These are phyloP conservation scores for Axis porcinus DNA, from an alignment of 2,113 vertebrate species.

Conservation along the genomic window DNA sequence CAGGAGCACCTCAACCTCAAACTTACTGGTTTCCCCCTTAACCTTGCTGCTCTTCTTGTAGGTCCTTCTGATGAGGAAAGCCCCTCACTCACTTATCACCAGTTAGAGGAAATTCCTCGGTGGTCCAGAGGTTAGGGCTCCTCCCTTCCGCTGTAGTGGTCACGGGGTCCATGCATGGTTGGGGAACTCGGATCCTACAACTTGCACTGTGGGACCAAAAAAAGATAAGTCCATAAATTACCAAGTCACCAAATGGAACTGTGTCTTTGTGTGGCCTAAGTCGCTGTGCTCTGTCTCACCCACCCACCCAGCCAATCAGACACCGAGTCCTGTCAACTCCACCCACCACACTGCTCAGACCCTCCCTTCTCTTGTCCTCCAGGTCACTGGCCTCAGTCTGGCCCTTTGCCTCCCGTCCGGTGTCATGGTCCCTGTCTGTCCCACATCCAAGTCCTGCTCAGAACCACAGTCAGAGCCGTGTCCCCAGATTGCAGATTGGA, in stretches of 20 bases:
- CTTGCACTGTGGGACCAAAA: not conserved
- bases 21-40: not conserved
- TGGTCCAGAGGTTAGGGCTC: not conserved
- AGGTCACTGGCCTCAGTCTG: not conserved
- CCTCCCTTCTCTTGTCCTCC: not conserved
- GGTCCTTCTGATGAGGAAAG: not conserved
- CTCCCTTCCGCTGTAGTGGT: accelerated
- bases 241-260: not conserved
- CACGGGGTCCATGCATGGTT: accelerated
- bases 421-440: not conserved
- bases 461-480: not conserved
- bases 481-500: too few relatives aligned
- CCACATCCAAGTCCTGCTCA: too few relatives aligned
- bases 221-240: not conserved
- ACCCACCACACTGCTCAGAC: not conserved
- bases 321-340: not conserved
- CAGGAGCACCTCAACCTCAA: not conserved
- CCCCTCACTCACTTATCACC: not conserved
- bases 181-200: not conserved
- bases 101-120: not conserved
- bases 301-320: not conserved
- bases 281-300: not conserved
- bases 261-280: not conserved
- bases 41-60: not conserved
- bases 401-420: not conserved